Evolutionary conservation across 2,888 invertebrate genomes (phyloP), one percentile per base, ranked within the genome.

Genomic region (Sipha maydis): DNA sequence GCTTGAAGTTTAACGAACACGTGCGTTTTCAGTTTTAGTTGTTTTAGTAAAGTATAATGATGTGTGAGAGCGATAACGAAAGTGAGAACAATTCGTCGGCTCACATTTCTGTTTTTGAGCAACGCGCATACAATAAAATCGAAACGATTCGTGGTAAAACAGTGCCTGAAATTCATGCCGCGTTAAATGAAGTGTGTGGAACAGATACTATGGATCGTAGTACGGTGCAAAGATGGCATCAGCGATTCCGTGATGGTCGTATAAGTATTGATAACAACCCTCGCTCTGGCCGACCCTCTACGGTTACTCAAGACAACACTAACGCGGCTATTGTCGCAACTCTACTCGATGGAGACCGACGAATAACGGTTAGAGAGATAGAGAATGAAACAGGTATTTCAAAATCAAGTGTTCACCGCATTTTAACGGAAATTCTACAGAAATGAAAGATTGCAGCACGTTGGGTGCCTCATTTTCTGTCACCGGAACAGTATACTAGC

Each of bases 101-200:
- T 48, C 76, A 76, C 48, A 76, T 76, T 76, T 76, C 76, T 76
- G 48, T 76, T 25, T 76, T 76, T 41, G 76, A 76, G 48, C 76
- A 48, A 76, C 48, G 25, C 17, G 41, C 41, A n/a, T 48, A 76
- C 34, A 34, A 3, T 34, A 34, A 34, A 34, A 34, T 76, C 48
- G 48, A 76, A 76, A n/a, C 76, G n/a, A n/a, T 76, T 76, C 48
- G 48, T 76, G 76, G 76, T 76, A 76, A 76, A 76, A 76, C 76
- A 48, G 76, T 76, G 76, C 76, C 76, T 48, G 48, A 48, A 76
- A 76, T 76, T 76, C 76, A 76, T 76, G n/a, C 76, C 76, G 41
- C 19, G 76, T 41, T 76, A 41, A 76, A 73, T 73, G 34, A 38
- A 76, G 41, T 25, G 76, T 41, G 25, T 25, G 38, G 21, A 41